Conservation (phyloP, 1,140 invertebrate genomes). For the Phymastichus coffea region DNA sequence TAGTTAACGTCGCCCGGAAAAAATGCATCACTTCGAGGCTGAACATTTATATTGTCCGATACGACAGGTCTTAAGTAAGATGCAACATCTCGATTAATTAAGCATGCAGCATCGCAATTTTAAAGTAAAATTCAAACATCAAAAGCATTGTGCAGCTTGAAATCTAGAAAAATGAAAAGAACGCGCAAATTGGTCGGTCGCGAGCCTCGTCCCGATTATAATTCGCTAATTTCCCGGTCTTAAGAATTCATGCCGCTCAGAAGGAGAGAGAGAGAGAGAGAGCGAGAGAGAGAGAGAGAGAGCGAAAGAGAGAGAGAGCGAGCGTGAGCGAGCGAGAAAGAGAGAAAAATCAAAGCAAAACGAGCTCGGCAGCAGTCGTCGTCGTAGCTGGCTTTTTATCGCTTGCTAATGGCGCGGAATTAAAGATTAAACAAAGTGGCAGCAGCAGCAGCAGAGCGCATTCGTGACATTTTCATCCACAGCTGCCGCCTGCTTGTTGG, state of each 20-base stretch:
- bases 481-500: not conserved
- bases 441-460: conserved; percentile 30
- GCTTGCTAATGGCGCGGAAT: conserved; percentile 47
- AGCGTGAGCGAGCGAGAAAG: no score
- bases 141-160: no score
- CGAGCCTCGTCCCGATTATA: no score
- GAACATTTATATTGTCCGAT: no score
- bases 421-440: conserved; percentile 53
- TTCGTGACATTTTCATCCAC: conserved; percentile 39
- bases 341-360: conserved; percentile 57
- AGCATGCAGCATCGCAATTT: no score
- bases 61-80: no score
- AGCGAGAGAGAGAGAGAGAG: no score
- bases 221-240: conserved; percentile 55
- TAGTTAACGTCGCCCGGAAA: not conserved
- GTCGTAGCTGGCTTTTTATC: conserved; percentile 22
- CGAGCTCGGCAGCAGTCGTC: conserved; percentile 27
- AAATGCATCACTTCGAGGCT: no score
- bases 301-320: no score
- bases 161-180: not conserved
- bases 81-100: no score
- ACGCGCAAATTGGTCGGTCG: conserved; percentile 7
- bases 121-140: no score
- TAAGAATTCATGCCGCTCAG: conserved; percentile 54
- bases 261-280: no score